phyloP scores from a whole-genome alignment of 2,888 invertebrate species.

The Meloe dianella region DNA sequence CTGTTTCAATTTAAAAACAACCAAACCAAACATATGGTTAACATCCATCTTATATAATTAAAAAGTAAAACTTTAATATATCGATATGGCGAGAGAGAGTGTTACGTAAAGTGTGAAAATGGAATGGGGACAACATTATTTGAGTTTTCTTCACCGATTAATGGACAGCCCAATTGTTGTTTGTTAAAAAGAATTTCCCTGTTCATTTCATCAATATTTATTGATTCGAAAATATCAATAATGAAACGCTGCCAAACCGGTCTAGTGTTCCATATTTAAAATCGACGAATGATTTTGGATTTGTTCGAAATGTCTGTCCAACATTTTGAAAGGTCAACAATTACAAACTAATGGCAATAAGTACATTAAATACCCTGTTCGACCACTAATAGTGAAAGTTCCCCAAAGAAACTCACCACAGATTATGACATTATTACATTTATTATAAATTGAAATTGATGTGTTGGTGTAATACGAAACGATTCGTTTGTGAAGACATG shows the following conservation, averaged over 20 bases:
- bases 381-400: constrained; percentile 5
- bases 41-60: neutral
- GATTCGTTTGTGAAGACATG: neutral
- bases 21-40: neutral
- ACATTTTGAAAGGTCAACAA: constrained; percentile 3
- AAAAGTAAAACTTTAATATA: neutral
- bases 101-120: constrained; percentile 3
- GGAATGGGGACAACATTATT: neutral
- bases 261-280: neutral
- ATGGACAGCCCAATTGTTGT: neutral
- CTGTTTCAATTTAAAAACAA: neutral
- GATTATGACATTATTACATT: constrained; percentile 5
- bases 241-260: constrained; percentile 3
- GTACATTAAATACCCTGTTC: neutral
- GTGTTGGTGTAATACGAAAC: neutral
- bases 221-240: neutral
- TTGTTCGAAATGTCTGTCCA: constrained; percentile 3
- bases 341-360: neutral
- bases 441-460: neutral
- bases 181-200: neutral
- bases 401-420: neutral
- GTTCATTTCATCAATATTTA: neutral
- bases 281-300: neutral
- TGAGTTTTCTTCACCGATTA: neutral
- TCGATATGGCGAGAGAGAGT: constrained; percentile 1